A percentile compares a stretch with the other conserved stretches of the same genome.
These are phyloP conservation scores for Pedetes capensis DNA, from an alignment of 2,113 vertebrate genomes.

Conservation along the genomic window DNA sequence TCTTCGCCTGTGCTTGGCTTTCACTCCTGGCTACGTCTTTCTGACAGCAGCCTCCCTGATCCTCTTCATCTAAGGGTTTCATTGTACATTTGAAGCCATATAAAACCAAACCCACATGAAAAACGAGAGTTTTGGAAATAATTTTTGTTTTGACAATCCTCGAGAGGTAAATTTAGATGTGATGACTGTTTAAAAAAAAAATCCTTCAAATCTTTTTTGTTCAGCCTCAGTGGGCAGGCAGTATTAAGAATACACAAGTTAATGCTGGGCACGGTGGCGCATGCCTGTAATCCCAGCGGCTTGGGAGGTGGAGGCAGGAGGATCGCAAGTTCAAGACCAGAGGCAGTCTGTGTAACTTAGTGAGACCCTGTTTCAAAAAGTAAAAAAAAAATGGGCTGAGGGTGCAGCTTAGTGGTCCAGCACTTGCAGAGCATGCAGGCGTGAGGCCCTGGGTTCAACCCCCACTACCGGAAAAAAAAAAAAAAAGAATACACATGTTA, in stretches of 20 bases:
- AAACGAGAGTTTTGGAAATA: not conserved
- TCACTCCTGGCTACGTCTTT: not conserved
- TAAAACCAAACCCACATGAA: not conserved
- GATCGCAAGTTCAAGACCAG: too few species aligned
- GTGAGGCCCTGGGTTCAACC: too few species aligned
- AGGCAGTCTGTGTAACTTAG: too few species aligned
- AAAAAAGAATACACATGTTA: too few species aligned
- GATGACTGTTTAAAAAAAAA: not conserved
- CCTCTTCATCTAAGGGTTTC: not conserved
- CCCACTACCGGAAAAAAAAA: too few species aligned
- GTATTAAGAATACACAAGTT: not conserved
- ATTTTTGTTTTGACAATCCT: conserved; percentile 27
- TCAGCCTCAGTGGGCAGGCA: not conserved
- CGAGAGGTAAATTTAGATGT: conserved; percentile 23
- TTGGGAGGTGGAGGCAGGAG: too few species aligned
- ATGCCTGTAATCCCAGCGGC: too few species aligned
- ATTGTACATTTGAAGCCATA: not conserved
- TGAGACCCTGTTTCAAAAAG: too few species aligned
- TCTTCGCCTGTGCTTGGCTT: not conserved
- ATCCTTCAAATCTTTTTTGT: not conserved
- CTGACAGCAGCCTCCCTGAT: not conserved
- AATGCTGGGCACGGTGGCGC: too few species aligned
- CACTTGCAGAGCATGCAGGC: too few species aligned
- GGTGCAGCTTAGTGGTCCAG: too few species aligned
- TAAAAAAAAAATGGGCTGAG: too few species aligned